phyloP scores from a whole-genome alignment of 2,888 invertebrate genomes.

The Leptinotarsa peninsularis region DNA sequence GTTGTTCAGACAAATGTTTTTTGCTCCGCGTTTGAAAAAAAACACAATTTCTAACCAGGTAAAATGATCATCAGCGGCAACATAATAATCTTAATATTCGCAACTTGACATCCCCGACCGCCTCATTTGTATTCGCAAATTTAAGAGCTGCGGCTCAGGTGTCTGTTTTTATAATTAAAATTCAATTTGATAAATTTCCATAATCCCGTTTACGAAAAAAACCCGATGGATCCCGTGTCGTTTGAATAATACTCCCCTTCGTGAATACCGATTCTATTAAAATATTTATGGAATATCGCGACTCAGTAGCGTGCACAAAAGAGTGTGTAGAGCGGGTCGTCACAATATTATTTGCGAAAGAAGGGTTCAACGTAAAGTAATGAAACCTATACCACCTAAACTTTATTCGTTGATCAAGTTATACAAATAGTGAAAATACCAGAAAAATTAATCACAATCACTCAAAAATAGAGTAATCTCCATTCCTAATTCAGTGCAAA shows the following conservation, averaged over 20 bases:
- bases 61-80: not conserved
- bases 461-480: no score
- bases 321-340: no score
- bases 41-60: not conserved
- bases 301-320: not conserved
- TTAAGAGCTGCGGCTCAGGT: not conserved
- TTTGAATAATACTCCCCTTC: slow-evolving; percentile 1
- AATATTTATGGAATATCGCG: slow-evolving; percentile 6
- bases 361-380: no score
- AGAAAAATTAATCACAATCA: no score
- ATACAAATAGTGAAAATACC: no score
- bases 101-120: not conserved
- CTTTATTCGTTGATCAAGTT: no score
- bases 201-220: slow-evolving; percentile 9
- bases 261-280: slow-evolving; percentile 15
- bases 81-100: not conserved
- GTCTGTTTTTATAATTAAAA: slow-evolving; percentile 9
- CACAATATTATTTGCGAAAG: no score
- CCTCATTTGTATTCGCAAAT: not conserved
- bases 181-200: slow-evolving; percentile 11
- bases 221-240: slow-evolving; percentile 5
- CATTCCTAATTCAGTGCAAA: no score
- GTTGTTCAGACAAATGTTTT: no score
- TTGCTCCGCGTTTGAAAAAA: no score
- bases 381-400: no score